These are phyloP conservation scores for Oreocharis arfaki DNA, from an alignment of 2,113 vertebrate genomes.

Conservation along the genomic window DNA sequence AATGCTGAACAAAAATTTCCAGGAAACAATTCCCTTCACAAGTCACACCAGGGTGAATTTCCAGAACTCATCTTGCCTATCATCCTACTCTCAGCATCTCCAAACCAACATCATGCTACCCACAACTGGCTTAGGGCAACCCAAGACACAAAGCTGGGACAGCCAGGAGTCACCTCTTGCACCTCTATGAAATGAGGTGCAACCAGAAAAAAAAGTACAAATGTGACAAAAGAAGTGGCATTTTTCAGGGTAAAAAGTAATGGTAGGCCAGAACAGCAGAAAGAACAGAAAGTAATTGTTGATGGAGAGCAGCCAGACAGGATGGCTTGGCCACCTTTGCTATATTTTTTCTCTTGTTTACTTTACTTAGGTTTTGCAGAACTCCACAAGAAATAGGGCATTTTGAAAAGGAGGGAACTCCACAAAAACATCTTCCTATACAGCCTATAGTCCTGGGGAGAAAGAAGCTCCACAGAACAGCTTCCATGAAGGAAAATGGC, in stretches of 20 bases:
- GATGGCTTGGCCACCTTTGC: not conserved
- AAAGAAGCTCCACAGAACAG: not conserved
- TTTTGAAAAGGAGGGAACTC: not conserved
- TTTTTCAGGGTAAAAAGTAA: not conserved
- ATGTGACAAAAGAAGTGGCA: not conserved
- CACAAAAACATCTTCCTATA: not conserved
- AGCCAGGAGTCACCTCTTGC: not conserved
- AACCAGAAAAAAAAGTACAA: not conserved
- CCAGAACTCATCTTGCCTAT: not conserved
- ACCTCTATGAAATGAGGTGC: not conserved
- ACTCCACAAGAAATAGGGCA: not conserved
- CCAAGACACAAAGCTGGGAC: not conserved
- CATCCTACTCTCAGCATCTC: not conserved
- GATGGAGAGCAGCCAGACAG: conserved; percentile 13
- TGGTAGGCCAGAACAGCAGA: not conserved
- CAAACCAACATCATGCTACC: not conserved
- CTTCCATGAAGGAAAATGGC: conserved; percentile 49
- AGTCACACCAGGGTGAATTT: not conserved
- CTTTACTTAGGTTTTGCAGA: not conserved
- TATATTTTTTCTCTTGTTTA: not conserved
- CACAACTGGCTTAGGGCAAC: accelerated
- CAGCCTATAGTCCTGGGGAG: not conserved
- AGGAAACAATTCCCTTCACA: not conserved
- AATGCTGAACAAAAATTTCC: not conserved
- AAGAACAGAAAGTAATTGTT: not conserved